Evolutionary conservation across 2,113 vertebrate genomes (phyloP), one percentile per base, ranked within the genome.

Genomic region (Oenanthe melanoleuca): DNA sequence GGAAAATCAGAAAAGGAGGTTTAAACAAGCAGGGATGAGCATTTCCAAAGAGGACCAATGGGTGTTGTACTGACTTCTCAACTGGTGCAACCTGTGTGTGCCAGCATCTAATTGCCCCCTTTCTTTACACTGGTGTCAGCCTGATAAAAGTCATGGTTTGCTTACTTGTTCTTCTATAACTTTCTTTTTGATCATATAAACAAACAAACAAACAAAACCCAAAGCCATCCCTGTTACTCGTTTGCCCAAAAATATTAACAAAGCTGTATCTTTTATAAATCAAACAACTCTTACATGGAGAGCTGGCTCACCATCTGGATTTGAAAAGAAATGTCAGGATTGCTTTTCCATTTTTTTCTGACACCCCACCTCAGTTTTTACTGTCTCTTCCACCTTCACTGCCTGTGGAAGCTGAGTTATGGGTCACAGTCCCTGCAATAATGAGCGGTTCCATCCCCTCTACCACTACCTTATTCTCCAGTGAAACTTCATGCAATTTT

Each of bases 361-460:
- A 37, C 28, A 33, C 21, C 19, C 6, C 34, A 45, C 3, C 3
- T 2, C 34, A 29, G 2, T 61, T 93, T 87, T 69, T 69, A 47
- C 44, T 2, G 0, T 23, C 23, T 82, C 55, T 84, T 65, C 59
- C 11, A 20, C 71, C 17, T 70, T 40, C 9, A 2, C 44, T 82
- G 44, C 71, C 49, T 24, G 5, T 28, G 49, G 34, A 74, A 67
- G 34, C 18, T 19, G 38, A 50, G 13, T 55, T 20, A 9, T 11
- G 4, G 29, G 20, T 80, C 37, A n/a, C 0, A 0, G 37, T 80
- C 37, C 20, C 79, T 12, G 25, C 20, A 25, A 19, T 78, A 83
- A 91, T 42, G 42, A 92, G 60, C 5, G 5, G 14, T 57, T 92
- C 55, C 3, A 9, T 78, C 57, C 37, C 12, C 21, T 80, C 47